These are phyloP conservation scores for Dipodomys stephensi DNA, from an alignment of 2,113 vertebrate genomes.

Conservation along the genomic window DNA sequence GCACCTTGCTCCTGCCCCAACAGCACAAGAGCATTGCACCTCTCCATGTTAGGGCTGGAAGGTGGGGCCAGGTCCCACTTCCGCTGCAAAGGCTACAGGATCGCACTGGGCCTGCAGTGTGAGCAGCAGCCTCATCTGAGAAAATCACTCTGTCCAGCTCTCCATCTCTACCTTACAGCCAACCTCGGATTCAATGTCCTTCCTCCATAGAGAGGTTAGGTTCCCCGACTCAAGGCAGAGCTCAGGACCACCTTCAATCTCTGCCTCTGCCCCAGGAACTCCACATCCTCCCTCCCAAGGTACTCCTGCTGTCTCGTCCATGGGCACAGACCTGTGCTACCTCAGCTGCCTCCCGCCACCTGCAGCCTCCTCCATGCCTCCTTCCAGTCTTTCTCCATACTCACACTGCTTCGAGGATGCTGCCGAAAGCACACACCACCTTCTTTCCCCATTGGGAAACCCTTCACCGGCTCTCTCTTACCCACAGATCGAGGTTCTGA, in stretches of 20 bases:
- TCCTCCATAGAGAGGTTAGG: background rate
- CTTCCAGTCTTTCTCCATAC: too few species aligned
- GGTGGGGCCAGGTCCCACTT: background rate
- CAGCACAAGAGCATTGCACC: too few species aligned
- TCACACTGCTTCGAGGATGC: too few species aligned
- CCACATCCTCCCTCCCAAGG: background rate
- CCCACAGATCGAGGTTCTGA: background rate
- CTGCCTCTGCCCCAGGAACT: background rate
- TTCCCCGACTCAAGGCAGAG: background rate
- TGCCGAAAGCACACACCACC: too few species aligned
- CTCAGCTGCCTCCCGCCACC: background rate
- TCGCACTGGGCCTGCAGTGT: too few species aligned
- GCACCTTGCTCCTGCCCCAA: background rate
- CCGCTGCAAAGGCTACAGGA: background rate
- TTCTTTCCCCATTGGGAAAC: background rate
- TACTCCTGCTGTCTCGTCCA: background rate
- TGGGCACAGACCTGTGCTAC: background rate
- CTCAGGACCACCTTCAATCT: background rate
- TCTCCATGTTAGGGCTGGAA: background rate
- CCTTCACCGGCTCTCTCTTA: background rate
- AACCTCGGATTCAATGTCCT: background rate
- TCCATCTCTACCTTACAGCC: background rate
- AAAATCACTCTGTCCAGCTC: background rate
- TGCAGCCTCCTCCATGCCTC: background rate
- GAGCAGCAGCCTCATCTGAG: fast-evolving